Evolutionary conservation across 2,797 vertebrate species (phyloP), one percentile per base, ranked within the genome.

Genomic region (Manis javanica): DNA sequence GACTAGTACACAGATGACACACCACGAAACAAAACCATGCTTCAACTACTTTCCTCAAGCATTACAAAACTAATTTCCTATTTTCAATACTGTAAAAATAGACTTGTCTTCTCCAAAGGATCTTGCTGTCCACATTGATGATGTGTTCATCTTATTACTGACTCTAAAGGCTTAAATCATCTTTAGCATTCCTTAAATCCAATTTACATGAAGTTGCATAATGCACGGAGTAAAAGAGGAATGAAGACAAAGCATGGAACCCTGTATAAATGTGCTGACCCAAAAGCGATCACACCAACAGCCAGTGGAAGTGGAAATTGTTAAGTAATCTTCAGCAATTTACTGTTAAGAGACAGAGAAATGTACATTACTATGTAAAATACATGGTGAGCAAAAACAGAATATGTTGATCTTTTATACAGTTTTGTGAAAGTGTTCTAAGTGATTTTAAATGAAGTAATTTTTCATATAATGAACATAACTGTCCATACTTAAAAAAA

Each of bases 211-310:
- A 99, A 97, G 98, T 99, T 99, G 96, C 99, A 99, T 63, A 98
- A 87, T 7, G 98, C 98, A 34, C 99, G 98, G 39, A 99, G 98
- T 77, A 98, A 94, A 86, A 99, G 98, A 21, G 99, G 98, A 86
- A 98, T 97, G 69, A 98, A 98, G 96, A 99, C 97, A 94, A 99
- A 99, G 97, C 99, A 98, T 29, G 99, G 98, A 96, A 99, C 98
- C 98, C 99, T 98, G 98, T 99, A 99, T 81, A 99, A 99, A 98
- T 99, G 99, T 78, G 99, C 97, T 4, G 98, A 98, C 96, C 99
- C 99, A 96, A 99, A 99, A 92, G 98, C 99, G 98, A 99, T 98
- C 98, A 99, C 98, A 94, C 98, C 98, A 55, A 99, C 91, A 84
- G 99, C 99, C 98, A 99, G 96, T 63, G 99, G 99, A 59, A 99